A percentile compares a stretch with the other conserved stretches of the same genome.
Conservation (phyloP, 2,113 vertebrate genomes). For the Psittacus erithacus region DNA sequence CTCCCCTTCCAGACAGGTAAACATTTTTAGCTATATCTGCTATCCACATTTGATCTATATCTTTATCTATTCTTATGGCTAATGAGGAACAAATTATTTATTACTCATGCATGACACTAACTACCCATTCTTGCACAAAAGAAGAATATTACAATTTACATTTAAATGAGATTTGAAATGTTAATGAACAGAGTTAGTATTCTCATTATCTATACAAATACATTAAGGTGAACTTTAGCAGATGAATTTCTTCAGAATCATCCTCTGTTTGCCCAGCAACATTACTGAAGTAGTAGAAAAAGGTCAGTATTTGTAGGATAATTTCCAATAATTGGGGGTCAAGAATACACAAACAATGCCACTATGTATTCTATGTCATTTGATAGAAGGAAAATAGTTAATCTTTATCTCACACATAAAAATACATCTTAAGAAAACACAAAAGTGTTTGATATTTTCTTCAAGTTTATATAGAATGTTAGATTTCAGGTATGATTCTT, state of each 20-base stretch:
- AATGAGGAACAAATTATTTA: constrained; percentile 82
- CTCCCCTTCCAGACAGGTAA: constrained; percentile 42
- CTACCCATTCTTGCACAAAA: constrained; percentile 77
- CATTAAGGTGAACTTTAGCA: constrained; percentile 76
- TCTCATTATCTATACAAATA: constrained; percentile 84
- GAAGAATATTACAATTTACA: constrained; percentile 86
- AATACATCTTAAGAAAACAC: not conserved
- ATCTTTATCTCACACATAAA: not conserved
- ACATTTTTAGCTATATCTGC: constrained; percentile 56
- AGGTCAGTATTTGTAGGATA: not conserved
- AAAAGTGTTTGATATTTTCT: not conserved
- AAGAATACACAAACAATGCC: not conserved
- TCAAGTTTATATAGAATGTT: not conserved
- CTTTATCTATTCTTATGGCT: constrained; percentile 69
- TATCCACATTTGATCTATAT: constrained; percentile 71
- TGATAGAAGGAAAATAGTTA: not conserved
- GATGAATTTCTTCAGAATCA: constrained; percentile 67
- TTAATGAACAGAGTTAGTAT: constrained; percentile 81
- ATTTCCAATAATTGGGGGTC: not conserved
- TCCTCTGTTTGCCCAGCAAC: not conserved
- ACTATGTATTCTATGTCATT: not conserved
- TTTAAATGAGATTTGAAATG: constrained; percentile 88
- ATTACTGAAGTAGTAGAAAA: not conserved
- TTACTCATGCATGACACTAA: constrained; percentile 84
- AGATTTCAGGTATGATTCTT: not conserved